phyloP scores from a whole-genome alignment of 2,888 invertebrate species.

The Minunthozetes semirufus region DNA sequence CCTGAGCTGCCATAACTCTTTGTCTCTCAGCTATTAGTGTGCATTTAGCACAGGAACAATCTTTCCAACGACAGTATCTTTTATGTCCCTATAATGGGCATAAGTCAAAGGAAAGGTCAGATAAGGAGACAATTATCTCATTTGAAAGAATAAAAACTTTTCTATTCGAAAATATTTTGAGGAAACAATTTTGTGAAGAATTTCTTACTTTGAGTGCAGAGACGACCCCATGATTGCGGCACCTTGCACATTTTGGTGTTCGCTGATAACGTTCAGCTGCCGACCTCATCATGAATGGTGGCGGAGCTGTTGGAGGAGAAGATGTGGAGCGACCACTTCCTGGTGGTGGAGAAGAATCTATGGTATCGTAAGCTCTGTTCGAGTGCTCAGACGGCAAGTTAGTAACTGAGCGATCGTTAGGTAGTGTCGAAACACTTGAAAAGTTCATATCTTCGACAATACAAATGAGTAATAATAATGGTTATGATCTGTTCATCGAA shows the following conservation, averaged over 20 bases:
- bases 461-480: not conserved
- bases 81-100: constrained; percentile 53
- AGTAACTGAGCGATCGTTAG: not conserved
- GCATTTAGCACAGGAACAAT: constrained; percentile 96
- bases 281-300: constrained; percentile 36
- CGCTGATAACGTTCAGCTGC: constrained; percentile 76
- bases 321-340: not conserved
- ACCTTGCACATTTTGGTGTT: constrained; percentile 94
- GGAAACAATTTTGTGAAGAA: constrained; percentile 44
- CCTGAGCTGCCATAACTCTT: constrained; percentile 96
- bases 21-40: constrained; percentile 95
- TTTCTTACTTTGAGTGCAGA: constrained; percentile 74
- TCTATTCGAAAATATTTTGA: no score
- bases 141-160: no score
- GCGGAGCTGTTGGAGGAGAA: not conserved
- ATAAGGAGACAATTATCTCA: no score
- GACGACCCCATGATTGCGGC: constrained; percentile 94
- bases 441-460: constrained; percentile 9
- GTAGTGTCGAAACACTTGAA: constrained; percentile 9
- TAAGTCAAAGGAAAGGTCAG: no score
- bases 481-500: not conserved
- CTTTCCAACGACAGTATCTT: constrained; percentile 92
- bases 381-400: not conserved
- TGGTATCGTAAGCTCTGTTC: not conserved
- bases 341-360: constrained; percentile 6